phyloP scores from a whole-genome alignment of 2,113 vertebrate genomes.

The Columba janthina region DNA sequence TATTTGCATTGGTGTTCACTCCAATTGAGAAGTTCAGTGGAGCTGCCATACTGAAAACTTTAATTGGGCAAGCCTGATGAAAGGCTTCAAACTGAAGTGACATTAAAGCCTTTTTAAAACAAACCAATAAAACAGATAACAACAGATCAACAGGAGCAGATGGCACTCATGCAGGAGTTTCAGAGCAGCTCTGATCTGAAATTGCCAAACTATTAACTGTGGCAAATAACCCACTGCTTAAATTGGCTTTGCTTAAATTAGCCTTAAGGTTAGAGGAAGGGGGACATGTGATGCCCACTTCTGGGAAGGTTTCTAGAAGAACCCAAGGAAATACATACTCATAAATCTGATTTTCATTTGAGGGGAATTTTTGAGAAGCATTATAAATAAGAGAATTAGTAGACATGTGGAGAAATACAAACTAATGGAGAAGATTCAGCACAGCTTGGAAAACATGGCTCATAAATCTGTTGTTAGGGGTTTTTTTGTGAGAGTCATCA shows the following conservation, averaged over 20 bases:
- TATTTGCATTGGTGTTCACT: background rate
- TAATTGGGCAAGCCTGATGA: background rate
- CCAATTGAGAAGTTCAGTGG: background rate
- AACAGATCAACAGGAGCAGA: slow-evolving; percentile 57
- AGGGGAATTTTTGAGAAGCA: background rate
- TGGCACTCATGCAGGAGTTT: slow-evolving; percentile 5
- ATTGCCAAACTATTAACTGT: slow-evolving; percentile 55
- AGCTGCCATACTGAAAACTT: background rate
- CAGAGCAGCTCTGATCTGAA: slow-evolving; percentile 27
- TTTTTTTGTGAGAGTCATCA: background rate
- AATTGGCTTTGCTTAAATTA: slow-evolving; percentile 39
- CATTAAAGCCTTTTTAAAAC: slow-evolving; percentile 26
- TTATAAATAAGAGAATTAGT: background rate
- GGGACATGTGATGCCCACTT: background rate
- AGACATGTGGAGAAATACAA: slow-evolving; percentile 1
- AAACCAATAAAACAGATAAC: background rate
- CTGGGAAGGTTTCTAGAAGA: background rate
- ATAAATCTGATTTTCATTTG: background rate
- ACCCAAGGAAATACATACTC: background rate
- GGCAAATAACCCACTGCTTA: background rate
- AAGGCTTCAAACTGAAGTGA: slow-evolving; percentile 14
- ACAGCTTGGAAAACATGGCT: background rate
- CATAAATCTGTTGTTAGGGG: background rate
- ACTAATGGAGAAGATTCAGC: background rate
- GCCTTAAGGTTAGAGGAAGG: slow-evolving; percentile 11